A percentile compares a stretch with the other conserved stretches of the same genome.
Conservation (phyloP, 2,113 vertebrate genomes). For the Kryptolebias marmoratus region DNA sequence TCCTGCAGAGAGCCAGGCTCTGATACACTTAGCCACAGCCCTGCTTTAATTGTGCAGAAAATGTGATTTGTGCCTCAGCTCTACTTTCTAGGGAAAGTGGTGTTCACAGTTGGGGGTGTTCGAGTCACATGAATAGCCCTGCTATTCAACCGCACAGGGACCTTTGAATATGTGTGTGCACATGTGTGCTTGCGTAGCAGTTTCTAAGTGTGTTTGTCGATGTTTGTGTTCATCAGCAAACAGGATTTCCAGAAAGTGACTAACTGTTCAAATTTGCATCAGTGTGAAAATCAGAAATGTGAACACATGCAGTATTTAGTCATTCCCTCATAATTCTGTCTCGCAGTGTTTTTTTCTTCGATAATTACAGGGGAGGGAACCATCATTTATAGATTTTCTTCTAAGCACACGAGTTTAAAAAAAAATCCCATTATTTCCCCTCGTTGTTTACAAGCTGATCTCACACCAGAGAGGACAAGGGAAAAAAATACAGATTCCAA, state of each 20-base stretch:
- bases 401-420: neutral
- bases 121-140: slow-evolving; percentile 76
- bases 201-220: slow-evolving; percentile 38
- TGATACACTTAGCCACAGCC: slow-evolving; percentile 79
- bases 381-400: neutral
- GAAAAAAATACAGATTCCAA: slow-evolving; percentile 20
- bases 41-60: slow-evolving; percentile 87
- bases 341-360: neutral
- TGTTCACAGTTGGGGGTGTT: slow-evolving; percentile 76
- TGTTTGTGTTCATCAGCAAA: slow-evolving; percentile 66
- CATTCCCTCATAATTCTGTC: neutral
- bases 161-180: slow-evolving; percentile 38
- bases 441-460: neutral
- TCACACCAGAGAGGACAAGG: neutral
- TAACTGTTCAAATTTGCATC: slow-evolving; percentile 12
- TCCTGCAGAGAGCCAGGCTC: slow-evolving; percentile 69
- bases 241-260: slow-evolving; percentile 59
- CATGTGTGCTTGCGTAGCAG: slow-evolving; percentile 27
- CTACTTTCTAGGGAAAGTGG: slow-evolving; percentile 80
- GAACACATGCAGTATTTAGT: neutral
- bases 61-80: slow-evolving; percentile 85
- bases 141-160: slow-evolving; percentile 75
- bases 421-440: neutral
- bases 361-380: neutral
- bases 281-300: neutral